Base-by-base conservation (phyloP, 2,888 invertebrate genomes). In the Meghimatium bilineatum region DNA sequence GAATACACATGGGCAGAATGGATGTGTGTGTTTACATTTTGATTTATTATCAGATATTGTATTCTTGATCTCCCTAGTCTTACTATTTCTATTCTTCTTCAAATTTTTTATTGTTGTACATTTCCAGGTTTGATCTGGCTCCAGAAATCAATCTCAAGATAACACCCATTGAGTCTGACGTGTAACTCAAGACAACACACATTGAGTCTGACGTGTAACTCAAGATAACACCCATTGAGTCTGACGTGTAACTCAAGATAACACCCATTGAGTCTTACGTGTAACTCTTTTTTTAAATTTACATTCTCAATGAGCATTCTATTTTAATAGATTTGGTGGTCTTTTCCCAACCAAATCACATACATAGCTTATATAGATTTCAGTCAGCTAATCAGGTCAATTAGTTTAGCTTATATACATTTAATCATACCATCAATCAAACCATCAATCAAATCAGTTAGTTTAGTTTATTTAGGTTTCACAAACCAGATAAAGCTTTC, bases 101-200 rank as follows among this genome's bases (percentile, higher is more conserved):
- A 23, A 56, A 20, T 20, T 63, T 63, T 56, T 56, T 56, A 56
- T 5, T 29, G 67, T 84, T 44, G 72, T 72, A 82, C 23, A 36
- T 49, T 87, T 87, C 20, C 82, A 91, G 91, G 90, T 90, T 89
- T 87, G 90, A 90, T 74, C 81, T 90, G 52, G 78, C 86, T 10
- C 90, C 90, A 29, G 90, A 90, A 67, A 86, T 87, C n/a, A 80
- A 67, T 36, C 87, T 88, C 20, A 86, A 86, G 76, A 76, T 85
- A 23, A 82, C 87, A 52, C 86, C 88, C 0, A 76, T 88, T 75
- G 88, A 88, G 32, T 81, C 88, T 26, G 87, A 85, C 29, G 80
- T 86, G 34, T 87, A 81, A 85, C 14, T 56, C 20, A 86, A 86
- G 76, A 76, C 85, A 23, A 82, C 87, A 52, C 86, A 87, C 0